Percentiles rank a stretch among this genome's conserved stretches.
phyloP scores from a whole-genome alignment of 2,797 vertebrate species.

The Pteronotus mesoamericanus region DNA sequence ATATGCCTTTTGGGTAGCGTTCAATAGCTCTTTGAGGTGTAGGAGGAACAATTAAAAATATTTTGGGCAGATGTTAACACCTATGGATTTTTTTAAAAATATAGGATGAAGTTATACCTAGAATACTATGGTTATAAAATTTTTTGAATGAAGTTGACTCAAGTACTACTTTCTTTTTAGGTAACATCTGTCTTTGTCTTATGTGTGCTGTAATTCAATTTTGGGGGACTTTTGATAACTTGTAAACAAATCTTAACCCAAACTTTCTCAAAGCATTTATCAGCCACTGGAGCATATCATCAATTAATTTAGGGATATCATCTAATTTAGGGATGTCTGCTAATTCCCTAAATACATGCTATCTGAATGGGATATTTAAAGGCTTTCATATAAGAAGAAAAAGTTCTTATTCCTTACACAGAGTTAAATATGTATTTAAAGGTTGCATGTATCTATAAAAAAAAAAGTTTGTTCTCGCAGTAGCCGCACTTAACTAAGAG shows the following conservation, averaged over 20 bases:
- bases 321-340: not conserved
- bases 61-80: conserved; percentile 13
- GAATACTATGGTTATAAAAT: conserved; percentile 53
- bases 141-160: conserved; percentile 29
- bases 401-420: not conserved
- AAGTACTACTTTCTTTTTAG: conserved; percentile 54
- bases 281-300: not conserved
- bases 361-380: conserved; percentile 41
- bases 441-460: not conserved
- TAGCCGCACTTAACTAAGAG: not conserved
- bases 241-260: conserved; percentile 37
- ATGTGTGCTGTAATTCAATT: conserved; percentile 7
- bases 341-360: not conserved
- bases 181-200: conserved; percentile 45
- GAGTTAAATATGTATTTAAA: not conserved
- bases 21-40: conserved; percentile 31
- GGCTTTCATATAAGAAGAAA: conserved; percentile 31
- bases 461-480: not conserved
- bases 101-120: conserved; percentile 55
- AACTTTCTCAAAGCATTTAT: conserved; percentile 6
- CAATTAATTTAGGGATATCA: not conserved
- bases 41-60: not conserved
- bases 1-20: conserved; percentile 22
- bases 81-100: conserved; percentile 32
- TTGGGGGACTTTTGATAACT: not conserved